Percentiles rank a stretch among this genome's conserved stretches.
Evolutionary conservation across 1,140 invertebrate species (phyloP).

Genomic region (Drosophila willistoni): DNA sequence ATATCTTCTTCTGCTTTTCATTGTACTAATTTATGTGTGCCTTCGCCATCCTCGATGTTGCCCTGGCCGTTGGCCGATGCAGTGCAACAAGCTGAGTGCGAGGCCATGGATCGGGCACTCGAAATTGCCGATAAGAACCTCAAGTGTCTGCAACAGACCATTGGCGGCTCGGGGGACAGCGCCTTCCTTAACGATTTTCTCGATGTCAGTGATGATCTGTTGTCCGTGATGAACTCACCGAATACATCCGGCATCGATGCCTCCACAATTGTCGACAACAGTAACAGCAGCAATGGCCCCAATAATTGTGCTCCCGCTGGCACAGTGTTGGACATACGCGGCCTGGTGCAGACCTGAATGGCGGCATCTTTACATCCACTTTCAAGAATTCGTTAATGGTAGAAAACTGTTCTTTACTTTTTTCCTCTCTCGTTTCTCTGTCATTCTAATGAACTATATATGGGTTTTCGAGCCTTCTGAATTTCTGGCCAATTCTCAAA

Average conservation of each 20-base stretch:
- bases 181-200: conserved; percentile 77
- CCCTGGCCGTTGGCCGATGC: conserved; percentile 47
- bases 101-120: conserved; percentile 92
- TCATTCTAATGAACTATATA: conserved; percentile 11
- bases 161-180: conserved; percentile 85
- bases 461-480: conserved; percentile 36
- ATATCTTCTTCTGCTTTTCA: conserved; percentile 64
- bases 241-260: conserved; percentile 76
- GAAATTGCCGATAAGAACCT: conserved; percentile 92
- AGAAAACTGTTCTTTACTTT: conserved; percentile 31
- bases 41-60: conserved; percentile 26
- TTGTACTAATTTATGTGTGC: conserved; percentile 76
- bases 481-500: conserved; percentile 28
- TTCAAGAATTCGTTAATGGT: conserved; percentile 38
- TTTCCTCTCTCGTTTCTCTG: conserved; percentile 33
- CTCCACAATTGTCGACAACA: conserved; percentile 65
- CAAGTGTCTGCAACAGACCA: conserved; percentile 89
- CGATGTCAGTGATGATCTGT: conserved; percentile 72
- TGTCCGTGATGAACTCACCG: conserved; percentile 73
- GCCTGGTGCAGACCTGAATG: conserved; percentile 74
- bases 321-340: conserved; percentile 68
- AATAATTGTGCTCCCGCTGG: conserved; percentile 35
- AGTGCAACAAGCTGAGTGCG: conserved; percentile 92
- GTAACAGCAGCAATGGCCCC: conserved; percentile 49
- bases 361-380: conserved; percentile 6